These are phyloP conservation scores for Leuctra nigra DNA, from an alignment of 2,888 invertebrate species.

Conservation along the genomic window DNA sequence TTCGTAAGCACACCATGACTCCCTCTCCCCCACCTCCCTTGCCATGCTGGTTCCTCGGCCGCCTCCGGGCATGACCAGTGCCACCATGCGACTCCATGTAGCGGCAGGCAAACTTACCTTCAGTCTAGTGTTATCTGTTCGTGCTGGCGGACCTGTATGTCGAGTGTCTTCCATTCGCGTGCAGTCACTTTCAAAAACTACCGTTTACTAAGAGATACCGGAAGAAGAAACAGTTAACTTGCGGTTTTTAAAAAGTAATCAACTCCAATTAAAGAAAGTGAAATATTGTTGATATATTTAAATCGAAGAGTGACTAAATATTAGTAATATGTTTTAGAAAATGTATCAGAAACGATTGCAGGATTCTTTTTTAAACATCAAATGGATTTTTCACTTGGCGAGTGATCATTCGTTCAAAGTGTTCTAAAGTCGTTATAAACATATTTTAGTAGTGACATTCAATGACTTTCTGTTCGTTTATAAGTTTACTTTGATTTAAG, in stretches of 20 bases:
- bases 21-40: neutral
- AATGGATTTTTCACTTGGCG: conserved; percentile 16
- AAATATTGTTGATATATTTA: conserved; percentile 1
- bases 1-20: neutral
- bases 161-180: neutral
- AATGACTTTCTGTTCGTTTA: too few relatives aligned
- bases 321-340: conserved; percentile 8
- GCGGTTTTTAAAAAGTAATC: conserved; percentile 6
- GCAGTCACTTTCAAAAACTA: conserved; percentile 14
- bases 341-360: conserved; percentile 10
- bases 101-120: neutral
- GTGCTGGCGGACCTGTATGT: neutral
- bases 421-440: too few relatives aligned
- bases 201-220: conserved; percentile 14
- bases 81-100: too few relatives aligned
- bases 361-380: conserved; percentile 13
- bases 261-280: conserved; percentile 10
- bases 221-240: conserved; percentile 15
- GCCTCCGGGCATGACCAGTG: neutral
- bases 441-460: too few relatives aligned
- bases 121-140: conserved; percentile 10
- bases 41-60: neutral
- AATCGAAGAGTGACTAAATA: conserved; percentile 2
- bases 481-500: too few relatives aligned
- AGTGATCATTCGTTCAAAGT: conserved; percentile 12